A percentile compares a stretch with the other conserved stretches of the same genome.
Evolutionary conservation across 2,888 invertebrate species (phyloP).

Genomic region (Ashinkailepas kermadecensis): DNA sequence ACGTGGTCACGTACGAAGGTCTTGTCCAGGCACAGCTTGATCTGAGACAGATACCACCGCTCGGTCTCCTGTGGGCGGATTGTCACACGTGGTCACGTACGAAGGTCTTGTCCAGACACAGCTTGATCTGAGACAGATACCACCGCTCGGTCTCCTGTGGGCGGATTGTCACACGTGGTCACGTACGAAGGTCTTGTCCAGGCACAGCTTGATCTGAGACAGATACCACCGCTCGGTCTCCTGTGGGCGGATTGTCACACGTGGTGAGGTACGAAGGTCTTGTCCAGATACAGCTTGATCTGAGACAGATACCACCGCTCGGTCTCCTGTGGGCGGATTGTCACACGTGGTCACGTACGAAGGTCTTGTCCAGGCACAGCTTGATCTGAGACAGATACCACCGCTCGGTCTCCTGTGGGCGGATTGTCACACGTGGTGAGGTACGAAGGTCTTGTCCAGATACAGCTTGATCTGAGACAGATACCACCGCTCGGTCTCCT

Average conservation of each 20-base stretch:
- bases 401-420: conserved; percentile 30
- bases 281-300: conserved; percentile 60
- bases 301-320: conserved; percentile 49
- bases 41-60: conserved; percentile 50
- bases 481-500: conserved; percentile 30
- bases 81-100: not conserved
- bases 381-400: conserved; percentile 56
- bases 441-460: conserved; percentile 42
- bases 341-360: too few relatives aligned
- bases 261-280: not conserved
- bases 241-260: conserved; percentile 25
- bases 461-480: conserved; percentile 66
- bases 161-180: too few relatives aligned
- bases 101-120: conserved; percentile 51
- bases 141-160: conserved; percentile 31
- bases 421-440: not conserved
- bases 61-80: conserved; percentile 30
- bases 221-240: conserved; percentile 39
- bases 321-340: conserved; percentile 32
- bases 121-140: conserved; percentile 58
- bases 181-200: conserved; percentile 58
- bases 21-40: conserved; percentile 67
- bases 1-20: too few relatives aligned
- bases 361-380: conserved; percentile 61
- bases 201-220: conserved; percentile 65